Percentiles rank a stretch among this genome's conserved stretches.
Conservation (phyloP, 2,888 invertebrate species). For the Mesorhabditis spiculigera region DNA sequence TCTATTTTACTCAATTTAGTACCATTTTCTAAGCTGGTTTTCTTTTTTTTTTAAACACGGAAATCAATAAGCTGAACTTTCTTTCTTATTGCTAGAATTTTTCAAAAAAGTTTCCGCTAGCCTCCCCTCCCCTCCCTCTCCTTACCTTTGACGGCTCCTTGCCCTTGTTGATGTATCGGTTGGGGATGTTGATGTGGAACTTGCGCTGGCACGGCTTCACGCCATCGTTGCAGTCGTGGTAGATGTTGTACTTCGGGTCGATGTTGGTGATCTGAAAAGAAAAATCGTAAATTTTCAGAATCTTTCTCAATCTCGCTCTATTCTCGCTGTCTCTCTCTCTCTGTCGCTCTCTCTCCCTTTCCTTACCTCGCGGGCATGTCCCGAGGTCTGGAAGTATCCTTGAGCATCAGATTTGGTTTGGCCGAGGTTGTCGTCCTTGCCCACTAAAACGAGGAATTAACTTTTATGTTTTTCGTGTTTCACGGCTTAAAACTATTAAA, state of each 20-base stretch:
- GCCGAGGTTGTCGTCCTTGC: neutral
- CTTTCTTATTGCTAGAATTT: no score
- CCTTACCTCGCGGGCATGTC: conserved; percentile 4
- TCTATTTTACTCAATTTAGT: no score
- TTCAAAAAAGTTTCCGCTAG: no score
- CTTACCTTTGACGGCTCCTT: neutral
- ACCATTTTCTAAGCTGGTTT: no score
- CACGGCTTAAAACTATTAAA: neutral
- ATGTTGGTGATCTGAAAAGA: neutral
- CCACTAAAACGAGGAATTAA: neutral
- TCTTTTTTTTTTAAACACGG: no score
- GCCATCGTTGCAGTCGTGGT: conserved; percentile 4
- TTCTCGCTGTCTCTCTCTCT: no score
- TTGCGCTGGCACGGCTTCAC: conserved; percentile 8
- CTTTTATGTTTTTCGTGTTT: neutral
- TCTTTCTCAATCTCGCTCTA: no score
- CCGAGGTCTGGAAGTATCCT: neutral
- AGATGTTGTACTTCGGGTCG: conserved; percentile 2
- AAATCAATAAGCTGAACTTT: no score
- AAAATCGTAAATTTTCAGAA: neutral
- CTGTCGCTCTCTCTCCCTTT: neutral
- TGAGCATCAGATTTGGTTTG: neutral
- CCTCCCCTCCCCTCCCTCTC: neutral
- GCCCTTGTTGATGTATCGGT: neutral
- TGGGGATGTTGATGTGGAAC: conserved; percentile 6